A percentile compares a stretch with the other conserved stretches of the same genome.
Conservation (phyloP, 2,797 vertebrate genomes). For the Psittacula derbiana region DNA sequence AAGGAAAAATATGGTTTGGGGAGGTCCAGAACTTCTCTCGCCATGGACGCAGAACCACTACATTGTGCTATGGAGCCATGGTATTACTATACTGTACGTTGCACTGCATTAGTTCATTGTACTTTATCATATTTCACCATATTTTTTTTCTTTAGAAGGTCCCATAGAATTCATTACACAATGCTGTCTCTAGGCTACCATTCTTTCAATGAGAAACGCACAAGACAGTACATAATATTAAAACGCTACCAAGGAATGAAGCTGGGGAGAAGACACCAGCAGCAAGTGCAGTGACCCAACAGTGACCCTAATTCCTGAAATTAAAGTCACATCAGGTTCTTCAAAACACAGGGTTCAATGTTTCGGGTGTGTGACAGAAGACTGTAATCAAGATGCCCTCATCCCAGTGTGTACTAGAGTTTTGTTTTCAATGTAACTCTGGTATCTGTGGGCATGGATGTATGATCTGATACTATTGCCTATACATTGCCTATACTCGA, state of each 20-base stretch:
- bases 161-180: neutral
- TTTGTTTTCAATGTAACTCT: neutral
- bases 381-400: neutral
- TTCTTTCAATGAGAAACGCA: neutral
- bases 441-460: neutral
- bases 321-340: neutral
- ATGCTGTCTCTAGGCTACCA: neutral
- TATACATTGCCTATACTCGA: neutral
- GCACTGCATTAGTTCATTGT: neutral
- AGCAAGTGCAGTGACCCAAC: neutral
- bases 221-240: neutral
- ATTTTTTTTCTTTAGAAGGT: neutral
- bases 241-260: neutral
- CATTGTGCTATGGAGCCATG: neutral
- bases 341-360: neutral
- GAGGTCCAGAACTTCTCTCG: neutral
- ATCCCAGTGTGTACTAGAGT: neutral
- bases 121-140: neutral
- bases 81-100: neutral
- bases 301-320: neutral
- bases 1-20: neutral
- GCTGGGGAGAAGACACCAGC: neutral
- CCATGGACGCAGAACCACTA: neutral
- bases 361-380: rapidly evolving
- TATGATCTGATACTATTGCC: neutral